Evolutionary conservation across 2,888 invertebrate genomes (phyloP), one percentile per base, ranked within the genome.

Genomic region (Athrips mouffetella): DNA sequence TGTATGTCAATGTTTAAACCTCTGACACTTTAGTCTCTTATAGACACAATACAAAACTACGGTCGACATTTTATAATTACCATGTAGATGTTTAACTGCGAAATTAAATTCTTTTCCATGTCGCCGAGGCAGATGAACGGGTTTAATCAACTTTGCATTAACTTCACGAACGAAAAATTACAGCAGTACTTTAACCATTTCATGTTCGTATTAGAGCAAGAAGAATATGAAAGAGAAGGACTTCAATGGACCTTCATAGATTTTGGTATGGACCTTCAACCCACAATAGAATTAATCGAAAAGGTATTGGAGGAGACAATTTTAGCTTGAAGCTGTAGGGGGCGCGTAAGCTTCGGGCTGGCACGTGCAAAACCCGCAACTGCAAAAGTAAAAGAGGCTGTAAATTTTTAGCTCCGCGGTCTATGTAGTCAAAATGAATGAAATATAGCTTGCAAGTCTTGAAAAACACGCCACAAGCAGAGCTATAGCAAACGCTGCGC

Each of bases 181-280:
- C 97, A 97, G 89, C 97, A 97, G 81, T 97, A 95, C 91, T 97
- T 97, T 93, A 97, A 97, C 89, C 96, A 97, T 84, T 93, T 96
- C 91, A 97, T 97, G 97, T 97, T 97, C 90, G 93, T 97, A 66
- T 90, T 97, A 87, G 97, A 97, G 90, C 97, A 97, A 91, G 97
- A 97, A 83, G 96, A 97, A 78, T 97, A 97, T 90, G 95, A 96
- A 88, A 91, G 94, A 70, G 96, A 97, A 89, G 95, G 95, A 70
- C 95, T 97, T 79, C 89, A 91, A 68, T 97, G 97, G 97, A 92
- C 91, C 66, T 97, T 97, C 87, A 97, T 98, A 84, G 97, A 97
- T 91, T 97, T 97, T 86, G 97, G 96, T 89, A 93, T 97, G 93
- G 97, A 98, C 84, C 92, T 97, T 73, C 95, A 95, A 88, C 91